Conservation (phyloP, 2,888 invertebrate genomes). For the Lasiommata megera region DNA sequence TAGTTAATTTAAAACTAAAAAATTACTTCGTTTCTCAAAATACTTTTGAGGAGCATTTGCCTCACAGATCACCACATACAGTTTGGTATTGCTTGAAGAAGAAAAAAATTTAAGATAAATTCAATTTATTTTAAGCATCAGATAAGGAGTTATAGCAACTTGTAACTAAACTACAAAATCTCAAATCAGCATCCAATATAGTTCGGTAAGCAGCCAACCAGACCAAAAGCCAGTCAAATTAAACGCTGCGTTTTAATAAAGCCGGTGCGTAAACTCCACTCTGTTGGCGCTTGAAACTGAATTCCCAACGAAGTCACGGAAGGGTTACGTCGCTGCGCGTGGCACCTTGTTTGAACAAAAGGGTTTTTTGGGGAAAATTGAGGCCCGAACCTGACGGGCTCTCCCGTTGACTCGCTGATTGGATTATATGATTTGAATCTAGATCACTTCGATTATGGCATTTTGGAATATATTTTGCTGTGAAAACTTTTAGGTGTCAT, state of each 20-base stretch:
- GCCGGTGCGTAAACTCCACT: constrained; percentile 15
- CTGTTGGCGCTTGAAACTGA: constrained; percentile 42
- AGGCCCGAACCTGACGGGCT: constrained; percentile 30
- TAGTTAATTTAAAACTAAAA: too few species aligned
- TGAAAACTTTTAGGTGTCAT: not conserved
- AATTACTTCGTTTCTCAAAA: too few species aligned
- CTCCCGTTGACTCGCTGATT: constrained; percentile 52
- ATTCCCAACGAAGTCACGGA: constrained; percentile 71
- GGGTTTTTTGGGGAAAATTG: constrained; percentile 56
- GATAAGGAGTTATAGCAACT: too few species aligned
- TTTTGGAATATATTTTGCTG: not conserved
- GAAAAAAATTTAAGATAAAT: too few species aligned
- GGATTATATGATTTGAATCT: constrained; percentile 66
- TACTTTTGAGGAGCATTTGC: too few species aligned
- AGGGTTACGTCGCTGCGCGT: constrained; percentile 68
- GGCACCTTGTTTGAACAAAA: constrained; percentile 72
- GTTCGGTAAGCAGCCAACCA: too few species aligned
- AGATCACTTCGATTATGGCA: constrained; percentile 30
- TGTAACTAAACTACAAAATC: too few species aligned
- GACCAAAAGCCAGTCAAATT: too few species aligned
- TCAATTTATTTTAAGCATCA: too few species aligned
- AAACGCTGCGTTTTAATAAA: constrained; percentile 32
- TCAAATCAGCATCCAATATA: too few species aligned
- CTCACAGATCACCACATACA: too few species aligned
- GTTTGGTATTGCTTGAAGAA: too few species aligned